Evolutionary conservation across 2,113 vertebrate genomes (phyloP).

Genomic region (Pachyramphus minor): DNA sequence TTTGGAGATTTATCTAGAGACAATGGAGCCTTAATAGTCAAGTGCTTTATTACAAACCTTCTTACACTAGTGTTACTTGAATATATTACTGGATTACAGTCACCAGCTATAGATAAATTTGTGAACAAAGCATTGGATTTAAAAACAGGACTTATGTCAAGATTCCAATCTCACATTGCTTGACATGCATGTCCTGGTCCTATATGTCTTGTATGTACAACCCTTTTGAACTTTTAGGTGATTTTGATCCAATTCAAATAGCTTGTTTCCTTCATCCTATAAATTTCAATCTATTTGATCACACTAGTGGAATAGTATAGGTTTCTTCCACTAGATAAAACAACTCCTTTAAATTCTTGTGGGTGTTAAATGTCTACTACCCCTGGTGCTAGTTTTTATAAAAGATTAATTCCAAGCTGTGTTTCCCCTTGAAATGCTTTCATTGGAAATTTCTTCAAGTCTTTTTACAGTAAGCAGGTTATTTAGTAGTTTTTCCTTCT

Average conservation of each 20-base stretch:
- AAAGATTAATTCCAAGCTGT: slow-evolving; percentile 2
- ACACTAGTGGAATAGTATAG: background rate
- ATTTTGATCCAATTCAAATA: slow-evolving; percentile 38
- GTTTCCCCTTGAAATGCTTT: background rate
- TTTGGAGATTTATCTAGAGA: background rate
- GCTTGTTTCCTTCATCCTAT: background rate
- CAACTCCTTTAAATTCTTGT: slow-evolving; percentile 46
- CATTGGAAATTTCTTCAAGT: background rate
- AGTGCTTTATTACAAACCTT: background rate
- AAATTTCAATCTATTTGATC: background rate
- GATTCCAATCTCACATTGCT: background rate
- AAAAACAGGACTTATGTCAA: background rate
- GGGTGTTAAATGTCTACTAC: slow-evolving; percentile 32
- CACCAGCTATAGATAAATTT: background rate
- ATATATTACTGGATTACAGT: background rate
- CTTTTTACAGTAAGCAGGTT: background rate
- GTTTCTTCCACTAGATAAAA: slow-evolving; percentile 43
- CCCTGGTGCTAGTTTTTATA: background rate
- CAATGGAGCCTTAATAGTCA: background rate
- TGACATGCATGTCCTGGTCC: background rate
- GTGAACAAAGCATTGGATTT: background rate
- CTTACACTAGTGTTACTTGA: background rate
- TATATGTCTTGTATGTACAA: background rate
- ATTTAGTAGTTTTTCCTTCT: slow-evolving; percentile 23
- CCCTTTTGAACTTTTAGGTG: background rate